Evolutionary conservation across 2,888 invertebrate genomes (phyloP).

Genomic region (Drepanosiphum platanoidis): DNA sequence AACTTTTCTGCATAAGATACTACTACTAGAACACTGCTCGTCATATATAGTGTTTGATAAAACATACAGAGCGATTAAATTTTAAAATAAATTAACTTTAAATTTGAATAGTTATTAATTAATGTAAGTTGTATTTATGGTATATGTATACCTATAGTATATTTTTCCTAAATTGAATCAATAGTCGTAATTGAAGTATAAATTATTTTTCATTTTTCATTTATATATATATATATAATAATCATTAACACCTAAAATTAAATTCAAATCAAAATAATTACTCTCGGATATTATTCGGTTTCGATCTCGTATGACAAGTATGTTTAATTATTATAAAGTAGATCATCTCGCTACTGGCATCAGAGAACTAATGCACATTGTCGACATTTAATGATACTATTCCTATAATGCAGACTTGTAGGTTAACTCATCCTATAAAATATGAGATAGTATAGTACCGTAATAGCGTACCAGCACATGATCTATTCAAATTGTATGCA

Average conservation of each 20-base stretch:
- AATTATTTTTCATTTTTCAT: no score
- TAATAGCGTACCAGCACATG: background rate
- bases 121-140: background rate
- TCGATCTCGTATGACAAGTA: no score
- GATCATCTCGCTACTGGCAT: constrained; percentile 7
- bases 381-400: constrained; percentile 30
- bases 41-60: background rate
- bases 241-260: no score
- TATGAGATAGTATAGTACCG: background rate
- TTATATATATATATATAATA: no score
- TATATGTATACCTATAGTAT: background rate
- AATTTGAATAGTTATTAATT: background rate
- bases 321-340: constrained; percentile 13
- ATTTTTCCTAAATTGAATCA: background rate
- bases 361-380: constrained; percentile 34
- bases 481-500: constrained; percentile 44
- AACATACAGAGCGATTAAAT: background rate
- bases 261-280: no score
- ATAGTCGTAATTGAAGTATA: background rate
- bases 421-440: constrained; percentile 28
- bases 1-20: background rate
- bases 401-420: constrained; percentile 20
- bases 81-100: constrained; percentile 2
- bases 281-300: no score
- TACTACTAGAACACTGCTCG: background rate